Evolutionary conservation across 2,113 vertebrate species (phyloP).

Genomic region (Rostratula benghalensis): DNA sequence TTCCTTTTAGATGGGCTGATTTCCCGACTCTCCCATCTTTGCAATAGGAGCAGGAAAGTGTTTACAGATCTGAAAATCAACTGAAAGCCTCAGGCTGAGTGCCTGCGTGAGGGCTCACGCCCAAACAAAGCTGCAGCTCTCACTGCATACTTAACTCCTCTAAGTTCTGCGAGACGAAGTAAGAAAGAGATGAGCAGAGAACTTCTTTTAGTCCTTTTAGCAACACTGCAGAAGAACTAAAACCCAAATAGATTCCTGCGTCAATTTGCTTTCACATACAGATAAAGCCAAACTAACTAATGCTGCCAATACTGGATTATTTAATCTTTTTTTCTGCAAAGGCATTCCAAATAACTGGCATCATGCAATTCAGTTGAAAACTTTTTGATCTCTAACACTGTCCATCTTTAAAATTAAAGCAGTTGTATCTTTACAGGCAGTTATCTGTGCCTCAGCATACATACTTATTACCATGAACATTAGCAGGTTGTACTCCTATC

Average conservation of each 20-base stretch:
- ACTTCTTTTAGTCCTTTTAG: background rate
- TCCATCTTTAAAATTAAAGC: background rate
- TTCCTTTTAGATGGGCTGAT: background rate
- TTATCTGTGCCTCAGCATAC: background rate
- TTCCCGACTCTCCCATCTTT: background rate
- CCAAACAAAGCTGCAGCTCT: background rate
- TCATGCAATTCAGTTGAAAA: background rate
- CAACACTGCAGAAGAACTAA: background rate
- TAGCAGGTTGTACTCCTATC: background rate
- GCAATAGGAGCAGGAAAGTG: background rate
- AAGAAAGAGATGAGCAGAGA: background rate
- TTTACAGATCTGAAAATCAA: background rate
- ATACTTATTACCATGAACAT: background rate
- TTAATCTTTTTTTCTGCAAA: background rate
- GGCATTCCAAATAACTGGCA: background rate
- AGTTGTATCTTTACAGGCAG: background rate
- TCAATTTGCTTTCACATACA: background rate
- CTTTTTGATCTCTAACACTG: background rate
- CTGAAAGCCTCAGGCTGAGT: background rate
- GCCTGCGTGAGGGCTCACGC: accelerated
- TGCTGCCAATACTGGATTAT: background rate
- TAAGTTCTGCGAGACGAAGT: background rate
- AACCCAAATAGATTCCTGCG: background rate
- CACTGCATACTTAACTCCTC: background rate
- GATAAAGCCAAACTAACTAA: background rate